A percentile compares a stretch with the other conserved stretches of the same genome.
phyloP scores from a whole-genome alignment of 2,113 vertebrate genomes.

The Dasyornis broadbenti region DNA sequence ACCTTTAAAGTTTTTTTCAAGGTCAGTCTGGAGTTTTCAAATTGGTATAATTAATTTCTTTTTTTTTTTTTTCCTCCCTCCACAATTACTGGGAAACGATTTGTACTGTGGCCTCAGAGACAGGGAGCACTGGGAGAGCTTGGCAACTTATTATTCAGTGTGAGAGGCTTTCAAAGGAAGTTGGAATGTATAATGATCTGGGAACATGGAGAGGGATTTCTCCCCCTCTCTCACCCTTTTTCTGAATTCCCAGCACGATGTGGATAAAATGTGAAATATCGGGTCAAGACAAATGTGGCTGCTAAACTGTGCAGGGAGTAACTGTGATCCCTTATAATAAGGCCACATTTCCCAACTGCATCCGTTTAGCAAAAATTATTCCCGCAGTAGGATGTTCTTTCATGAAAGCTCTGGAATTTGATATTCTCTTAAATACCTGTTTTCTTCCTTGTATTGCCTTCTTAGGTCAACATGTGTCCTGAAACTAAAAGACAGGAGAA shows the following conservation, averaged over 20 bases:
- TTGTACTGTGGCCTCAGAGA: slow-evolving; percentile 6
- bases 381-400: not conserved
- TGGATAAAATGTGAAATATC: not conserved
- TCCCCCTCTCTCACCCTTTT: not conserved
- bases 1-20: not conserved
- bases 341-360: not conserved
- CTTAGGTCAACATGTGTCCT: not conserved
- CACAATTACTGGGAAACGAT: not conserved
- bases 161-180: slow-evolving; percentile 10
- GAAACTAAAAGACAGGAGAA: not conserved
- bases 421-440: not conserved
- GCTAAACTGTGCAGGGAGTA: not conserved
- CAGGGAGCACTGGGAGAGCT: not conserved
- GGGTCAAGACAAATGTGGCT: not conserved
- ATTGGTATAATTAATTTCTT: not conserved
- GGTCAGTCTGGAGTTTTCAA: not conserved
- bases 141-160: slow-evolving; percentile 1
- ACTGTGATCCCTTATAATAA: not conserved
- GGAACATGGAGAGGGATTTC: not conserved
- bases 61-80: fast-evolving
- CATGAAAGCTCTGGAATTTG: not conserved
- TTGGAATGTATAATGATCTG: slow-evolving; percentile 36
- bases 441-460: not conserved
- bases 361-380: not conserved
- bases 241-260: not conserved